A percentile compares a stretch with the other conserved stretches of the same genome.
Evolutionary conservation across 2,113 vertebrate species (phyloP).

Genomic region (Platysteira castanea): DNA sequence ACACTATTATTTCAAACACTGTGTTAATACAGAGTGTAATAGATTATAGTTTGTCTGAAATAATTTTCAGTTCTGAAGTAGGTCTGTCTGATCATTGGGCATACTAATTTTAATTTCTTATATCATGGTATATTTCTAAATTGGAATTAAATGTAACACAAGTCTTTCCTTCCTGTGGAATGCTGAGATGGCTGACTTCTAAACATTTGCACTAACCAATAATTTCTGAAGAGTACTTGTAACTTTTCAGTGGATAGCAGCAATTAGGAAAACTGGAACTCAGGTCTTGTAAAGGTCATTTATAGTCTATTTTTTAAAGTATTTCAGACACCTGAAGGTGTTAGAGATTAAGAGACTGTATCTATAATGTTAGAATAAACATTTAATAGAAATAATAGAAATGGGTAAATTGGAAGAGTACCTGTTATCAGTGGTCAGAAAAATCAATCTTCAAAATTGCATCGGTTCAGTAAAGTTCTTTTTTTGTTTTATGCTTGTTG

Average conservation of each 20-base stretch:
- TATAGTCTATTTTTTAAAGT: background rate
- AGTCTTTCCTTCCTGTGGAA: background rate
- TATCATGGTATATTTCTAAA: background rate
- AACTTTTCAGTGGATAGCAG: background rate
- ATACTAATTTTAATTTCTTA: background rate
- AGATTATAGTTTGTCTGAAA: background rate
- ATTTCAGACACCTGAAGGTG: background rate
- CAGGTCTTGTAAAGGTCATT: background rate
- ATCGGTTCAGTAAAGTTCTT: background rate
- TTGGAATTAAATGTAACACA: background rate
- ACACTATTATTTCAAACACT: background rate
- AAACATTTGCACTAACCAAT: background rate
- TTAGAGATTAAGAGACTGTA: background rate
- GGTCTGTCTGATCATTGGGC: background rate
- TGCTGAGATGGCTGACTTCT: background rate
- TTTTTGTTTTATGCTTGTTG: background rate
- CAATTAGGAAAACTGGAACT: background rate
- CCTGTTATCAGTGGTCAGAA: background rate
- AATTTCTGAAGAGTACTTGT: background rate
- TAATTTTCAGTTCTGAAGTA: background rate
- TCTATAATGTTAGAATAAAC: background rate
- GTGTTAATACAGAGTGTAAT: background rate
- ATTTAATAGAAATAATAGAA: background rate
- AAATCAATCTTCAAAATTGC: background rate
- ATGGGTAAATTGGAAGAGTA: background rate